phyloP scores from a whole-genome alignment of 64 coral and sea anemone genomes.

The Anthopleura sola region DNA sequence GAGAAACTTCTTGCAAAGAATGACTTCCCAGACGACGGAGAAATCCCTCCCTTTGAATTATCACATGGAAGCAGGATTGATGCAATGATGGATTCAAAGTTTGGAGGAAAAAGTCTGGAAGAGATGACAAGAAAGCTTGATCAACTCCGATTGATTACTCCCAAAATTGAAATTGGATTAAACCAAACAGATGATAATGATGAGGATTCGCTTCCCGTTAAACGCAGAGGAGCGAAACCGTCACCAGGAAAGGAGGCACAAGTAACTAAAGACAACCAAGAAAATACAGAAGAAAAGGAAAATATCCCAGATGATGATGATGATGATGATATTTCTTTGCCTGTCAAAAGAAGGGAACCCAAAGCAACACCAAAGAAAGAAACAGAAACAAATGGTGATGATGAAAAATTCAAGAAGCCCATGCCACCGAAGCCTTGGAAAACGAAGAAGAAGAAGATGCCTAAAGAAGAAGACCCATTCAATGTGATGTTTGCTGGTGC shows the following conservation, averaged over 20 bases:
- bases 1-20: constrained; percentile 66
- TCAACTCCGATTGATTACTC: neutral
- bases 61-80: constrained; percentile 10
- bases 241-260: neutral
- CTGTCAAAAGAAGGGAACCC: constrained; percentile 6
- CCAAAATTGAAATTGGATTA: neutral
- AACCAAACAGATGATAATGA: neutral
- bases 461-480: constrained; percentile 3
- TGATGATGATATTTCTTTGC: neutral
- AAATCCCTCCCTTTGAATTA: constrained; percentile 10
- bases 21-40: constrained; percentile 56
- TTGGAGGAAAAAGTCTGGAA: neutral
- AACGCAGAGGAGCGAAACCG: neutral
- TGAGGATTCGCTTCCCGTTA: neutral
- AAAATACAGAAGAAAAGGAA: constrained; percentile 12
- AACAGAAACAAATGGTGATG: neutral
- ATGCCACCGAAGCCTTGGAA: constrained; percentile 27
- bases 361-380: neutral
- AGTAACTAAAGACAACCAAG: neutral
- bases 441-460: constrained; percentile 13
- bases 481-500: constrained; percentile 4
- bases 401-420: constrained; percentile 21
- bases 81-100: constrained; percentile 15
- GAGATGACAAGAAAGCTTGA: constrained; percentile 8
- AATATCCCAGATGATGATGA: constrained; percentile 2